Base-by-base conservation (phyloP, 2,888 invertebrate genomes). In the Marronus borbonicus region DNA sequence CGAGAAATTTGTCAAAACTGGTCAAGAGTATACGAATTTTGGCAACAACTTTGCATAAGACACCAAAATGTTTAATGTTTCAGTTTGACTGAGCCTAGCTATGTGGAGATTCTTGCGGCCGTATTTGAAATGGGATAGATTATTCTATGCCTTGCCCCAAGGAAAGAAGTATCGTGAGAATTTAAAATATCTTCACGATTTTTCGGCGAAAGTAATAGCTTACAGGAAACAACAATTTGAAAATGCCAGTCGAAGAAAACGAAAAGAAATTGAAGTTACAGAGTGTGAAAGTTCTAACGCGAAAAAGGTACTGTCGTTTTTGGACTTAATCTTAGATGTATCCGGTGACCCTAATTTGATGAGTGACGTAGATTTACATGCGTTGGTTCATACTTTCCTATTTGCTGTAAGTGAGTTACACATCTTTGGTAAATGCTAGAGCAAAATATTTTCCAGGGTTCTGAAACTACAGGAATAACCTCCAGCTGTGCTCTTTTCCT, bases 381-480 rank as follows among this genome's bases (percentile, higher is more conserved):
- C 86, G 81, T 84, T 86, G 81, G 85, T 85, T 1, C 88, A 88
- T 80, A 88, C 89, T 0, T 88, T 89, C 76, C 62, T 82, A 77
- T 75, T 79, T 50, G 80, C 69, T 12, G 72, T 74, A 74, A 44
- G 44, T 44, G 1, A 44, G 12, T 12, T 44, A 44, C 8, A 12
- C 44, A 5, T 44, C 8, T 44, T 12, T 12, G 1, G 44, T 44
- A 44, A 12, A 44, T 44, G 2, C 44, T 44, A 12, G 12, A 44
- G 12, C 31, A 55, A n/a, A n/a, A 12, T 10, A 49, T 84, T 84
- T 85, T 85, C 81, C 84, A 86, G 84, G 86, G 86, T 3, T 85
- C 85, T 52, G 84, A 86, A 77, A 86, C 86, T 44, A 86, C 85
- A 74, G 84, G 86, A n/a, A 82, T 85, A n/a, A 85, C 84, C 14